Evolutionary conservation across 2,888 invertebrate genomes (phyloP).

Genomic region (Lumbricus terrestris): DNA sequence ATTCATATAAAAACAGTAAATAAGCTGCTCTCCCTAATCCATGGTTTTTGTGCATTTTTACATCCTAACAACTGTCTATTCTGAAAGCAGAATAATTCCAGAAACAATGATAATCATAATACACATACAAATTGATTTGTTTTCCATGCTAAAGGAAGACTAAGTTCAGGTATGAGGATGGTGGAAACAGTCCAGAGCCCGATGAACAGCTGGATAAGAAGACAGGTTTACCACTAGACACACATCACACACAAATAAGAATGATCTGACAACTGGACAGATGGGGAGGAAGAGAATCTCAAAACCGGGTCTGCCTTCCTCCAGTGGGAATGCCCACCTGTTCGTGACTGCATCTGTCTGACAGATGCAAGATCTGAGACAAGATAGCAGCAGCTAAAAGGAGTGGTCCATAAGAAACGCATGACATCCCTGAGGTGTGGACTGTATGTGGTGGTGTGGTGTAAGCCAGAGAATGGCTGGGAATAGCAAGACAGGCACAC

Average conservation of each 20-base stretch:
- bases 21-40: too few species aligned
- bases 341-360: not conserved
- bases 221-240: not conserved
- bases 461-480: not conserved
- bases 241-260: not conserved
- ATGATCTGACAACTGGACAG: not conserved
- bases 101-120: not conserved
- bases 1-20: too few species aligned
- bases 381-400: not conserved
- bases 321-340: not conserved
- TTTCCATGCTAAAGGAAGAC: not conserved
- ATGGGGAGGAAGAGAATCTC: not conserved
- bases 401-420: not conserved
- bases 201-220: not conserved
- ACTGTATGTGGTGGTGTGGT: not conserved
- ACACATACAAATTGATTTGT: not conserved
- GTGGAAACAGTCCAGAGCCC: not conserved
- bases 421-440: not conserved
- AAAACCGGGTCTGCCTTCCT: not conserved
- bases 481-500: not conserved
- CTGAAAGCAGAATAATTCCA: not conserved
- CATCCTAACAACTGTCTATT: not conserved
- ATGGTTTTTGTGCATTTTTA: too few species aligned
- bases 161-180: not conserved
- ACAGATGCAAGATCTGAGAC: not conserved